These are phyloP conservation scores for Dendroctonus valens DNA, from an alignment of 1,140 invertebrate genomes.

Conservation along the genomic window DNA sequence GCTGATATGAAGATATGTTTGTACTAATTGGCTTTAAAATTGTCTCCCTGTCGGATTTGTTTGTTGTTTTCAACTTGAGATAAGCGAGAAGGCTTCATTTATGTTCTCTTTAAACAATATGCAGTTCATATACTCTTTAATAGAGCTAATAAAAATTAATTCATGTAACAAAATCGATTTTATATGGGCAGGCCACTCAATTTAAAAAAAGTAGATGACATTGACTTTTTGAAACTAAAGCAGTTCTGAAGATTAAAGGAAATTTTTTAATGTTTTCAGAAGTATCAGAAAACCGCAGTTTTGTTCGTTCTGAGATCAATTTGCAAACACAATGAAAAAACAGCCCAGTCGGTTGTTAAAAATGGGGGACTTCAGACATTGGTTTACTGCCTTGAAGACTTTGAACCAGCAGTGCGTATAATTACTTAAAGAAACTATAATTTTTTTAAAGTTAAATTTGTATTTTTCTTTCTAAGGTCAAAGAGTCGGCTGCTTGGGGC, in stretches of 20 bases:
- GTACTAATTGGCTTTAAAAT: too few relatives aligned
- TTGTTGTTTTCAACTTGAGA: too few relatives aligned
- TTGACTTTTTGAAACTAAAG: background rate
- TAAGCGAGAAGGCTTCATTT: too few relatives aligned
- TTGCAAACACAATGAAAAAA: conserved; percentile 69
- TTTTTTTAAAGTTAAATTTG: background rate
- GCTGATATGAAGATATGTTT: too few relatives aligned
- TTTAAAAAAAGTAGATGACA: conserved; percentile 1
- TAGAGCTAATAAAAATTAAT: background rate
- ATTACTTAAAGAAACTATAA: background rate
- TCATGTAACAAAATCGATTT: background rate
- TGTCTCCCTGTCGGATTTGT: too few relatives aligned
- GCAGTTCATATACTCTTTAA: too few relatives aligned
- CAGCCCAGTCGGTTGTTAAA: conserved; percentile 66
- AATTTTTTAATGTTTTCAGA: conserved; percentile 50
- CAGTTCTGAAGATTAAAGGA: background rate
- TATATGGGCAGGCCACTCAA: background rate
- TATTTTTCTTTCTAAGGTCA: conserved; percentile 51
- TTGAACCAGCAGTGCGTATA: conserved; percentile 65
- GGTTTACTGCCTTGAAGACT: conserved; percentile 73
- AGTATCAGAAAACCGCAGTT: conserved; percentile 69
- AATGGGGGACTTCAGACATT: conserved; percentile 70
- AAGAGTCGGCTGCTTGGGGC: conserved; percentile 78
- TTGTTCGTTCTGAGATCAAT: conserved; percentile 65
- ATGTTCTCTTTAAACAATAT: too few relatives aligned